Base-by-base conservation (phyloP, 2,888 invertebrate genomes). In the Hirtodrosophila duncani region DNA sequence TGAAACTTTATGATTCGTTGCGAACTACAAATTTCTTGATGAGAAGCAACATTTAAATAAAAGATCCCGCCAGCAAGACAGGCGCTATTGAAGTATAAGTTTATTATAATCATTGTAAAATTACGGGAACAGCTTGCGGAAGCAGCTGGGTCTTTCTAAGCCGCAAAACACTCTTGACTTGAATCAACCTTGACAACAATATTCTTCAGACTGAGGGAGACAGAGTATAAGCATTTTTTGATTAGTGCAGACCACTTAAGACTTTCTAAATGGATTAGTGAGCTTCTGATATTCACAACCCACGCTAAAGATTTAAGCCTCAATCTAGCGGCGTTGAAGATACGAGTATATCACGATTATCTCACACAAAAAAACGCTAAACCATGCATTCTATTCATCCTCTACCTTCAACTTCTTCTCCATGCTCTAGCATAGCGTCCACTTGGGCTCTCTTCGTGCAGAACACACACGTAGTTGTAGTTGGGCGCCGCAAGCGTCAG, bases 391-490 rank as follows among this genome's bases (percentile, higher is more conserved):
- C 29, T 29, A 26, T 26, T 18, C 42, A 13, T 30, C 23, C 43
- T n/a, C 24, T 29, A 26, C 27, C 14, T 20, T 44, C 21, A 10
- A 38, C 3, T 4, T 20, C 14, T 23, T 30, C 43, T 29, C 11
- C 50, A 20, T 20, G 13, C 33, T 44, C 55, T 61, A 42, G 50
- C 63, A 57, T 61, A 42, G 50, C 63, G 53, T 31, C 67, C 71
- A 71, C 68, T 71, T 71, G 70, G 68, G 50, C 39, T 38, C 31
- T 45, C 39, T 52, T 55, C 65, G 57, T 31, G 41, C 63, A 57
- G 74, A 71, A 71, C 71, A 71, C 71, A 71, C 71, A 74, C 74
- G 68, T 52, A 39, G n/a, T n/a, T n/a, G n/a, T n/a, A n/a, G n/a
- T n/a, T n/a, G n/a, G 75, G 27, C 31, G 50, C 31, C 62, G 42